phyloP scores from a whole-genome alignment of 1,140 invertebrate species.

The Drosophila lowei region DNA sequence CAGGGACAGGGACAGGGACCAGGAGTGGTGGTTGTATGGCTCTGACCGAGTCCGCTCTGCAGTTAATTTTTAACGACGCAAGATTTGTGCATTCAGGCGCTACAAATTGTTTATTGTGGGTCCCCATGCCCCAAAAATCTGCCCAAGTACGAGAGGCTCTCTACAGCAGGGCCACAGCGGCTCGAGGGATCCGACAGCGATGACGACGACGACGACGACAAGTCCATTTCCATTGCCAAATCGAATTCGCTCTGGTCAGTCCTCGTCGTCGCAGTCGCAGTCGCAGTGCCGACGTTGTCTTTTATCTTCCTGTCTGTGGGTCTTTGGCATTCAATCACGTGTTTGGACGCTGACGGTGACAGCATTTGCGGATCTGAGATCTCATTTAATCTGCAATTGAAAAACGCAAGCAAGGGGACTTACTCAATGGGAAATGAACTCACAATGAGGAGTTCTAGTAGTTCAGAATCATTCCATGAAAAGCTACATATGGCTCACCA shows the following conservation, averaged over 20 bases:
- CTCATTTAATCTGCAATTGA: too few relatives aligned
- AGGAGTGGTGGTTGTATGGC: neutral
- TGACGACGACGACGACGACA: conserved; percentile 10
- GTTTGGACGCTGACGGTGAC: neutral
- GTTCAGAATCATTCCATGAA: too few relatives aligned
- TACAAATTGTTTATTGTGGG: conserved; percentile 79
- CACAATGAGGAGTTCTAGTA: too few relatives aligned
- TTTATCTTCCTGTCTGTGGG: conserved; percentile 13
- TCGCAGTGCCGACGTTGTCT: neutral
- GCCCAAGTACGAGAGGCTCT: conserved; percentile 24
- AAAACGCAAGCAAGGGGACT: neutral
- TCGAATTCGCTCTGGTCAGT: conserved; percentile 74
- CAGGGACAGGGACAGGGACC: neutral
- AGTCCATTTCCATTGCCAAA: conserved; percentile 64
- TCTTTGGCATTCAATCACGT: conserved; percentile 8
- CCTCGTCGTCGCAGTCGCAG: conserved; percentile 1
- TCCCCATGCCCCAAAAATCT: conserved; percentile 38
- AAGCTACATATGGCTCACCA: too few relatives aligned
- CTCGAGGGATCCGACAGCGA: neutral
- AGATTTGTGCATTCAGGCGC: conserved; percentile 80
- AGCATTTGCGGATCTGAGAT: too few relatives aligned
- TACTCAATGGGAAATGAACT: too few relatives aligned
- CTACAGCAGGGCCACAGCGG: conserved; percentile 22
- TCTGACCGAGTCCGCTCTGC: conserved; percentile 40
- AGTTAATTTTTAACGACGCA: conserved; percentile 77